Evolutionary conservation across 2,888 invertebrate species (phyloP), one percentile per base, ranked within the genome.

Genomic region (Tricholauxania praeusta): DNA sequence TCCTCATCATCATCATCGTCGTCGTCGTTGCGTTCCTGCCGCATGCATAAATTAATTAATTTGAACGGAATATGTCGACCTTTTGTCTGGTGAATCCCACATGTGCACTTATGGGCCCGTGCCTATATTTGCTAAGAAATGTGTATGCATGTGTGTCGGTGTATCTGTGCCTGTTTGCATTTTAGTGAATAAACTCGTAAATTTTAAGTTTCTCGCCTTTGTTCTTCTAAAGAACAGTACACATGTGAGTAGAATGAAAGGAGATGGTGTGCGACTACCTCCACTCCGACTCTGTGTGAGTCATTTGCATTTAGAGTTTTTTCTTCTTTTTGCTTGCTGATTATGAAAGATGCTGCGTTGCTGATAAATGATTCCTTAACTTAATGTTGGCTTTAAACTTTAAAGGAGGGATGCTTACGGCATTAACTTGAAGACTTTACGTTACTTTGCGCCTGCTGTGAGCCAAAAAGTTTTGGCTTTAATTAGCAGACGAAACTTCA

Each of bases 271-370:
- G 65, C 4, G 8, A 52, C 65, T 48, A 28, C 51, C 52, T n/a
- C 19, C 19, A 49, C 22, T 1, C 28, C 47, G 63, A 64, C 14
- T 71, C 14, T 72, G 6, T 72, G 52, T 62, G 78, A 82, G 80
- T 84, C 83, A 84, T 84, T 84, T 84, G 84, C 85, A 84, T 84
- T 81, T 83, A 79, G 80, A 77, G 32, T 28, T 39, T 39, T 39
- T 39, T 39, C 8, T 49, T 76, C 60, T 62, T 76, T 76, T 81
- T 79, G 79, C 28, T 28, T 82, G 75, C 84, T 85, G 84, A 84
- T 84, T 84, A 85, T 84, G 84, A 84, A 85, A 84, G 84, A 84
- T 84, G 84, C 84, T 84, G 84, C 82, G 84, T 83, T 81, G 82
- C 84, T 84, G 85, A 84, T 84, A 84, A 84, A 84, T 85, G 85